These are phyloP conservation scores for Plutomurus gul DNA, from an alignment of 1,140 invertebrate genomes.

Conservation along the genomic window DNA sequence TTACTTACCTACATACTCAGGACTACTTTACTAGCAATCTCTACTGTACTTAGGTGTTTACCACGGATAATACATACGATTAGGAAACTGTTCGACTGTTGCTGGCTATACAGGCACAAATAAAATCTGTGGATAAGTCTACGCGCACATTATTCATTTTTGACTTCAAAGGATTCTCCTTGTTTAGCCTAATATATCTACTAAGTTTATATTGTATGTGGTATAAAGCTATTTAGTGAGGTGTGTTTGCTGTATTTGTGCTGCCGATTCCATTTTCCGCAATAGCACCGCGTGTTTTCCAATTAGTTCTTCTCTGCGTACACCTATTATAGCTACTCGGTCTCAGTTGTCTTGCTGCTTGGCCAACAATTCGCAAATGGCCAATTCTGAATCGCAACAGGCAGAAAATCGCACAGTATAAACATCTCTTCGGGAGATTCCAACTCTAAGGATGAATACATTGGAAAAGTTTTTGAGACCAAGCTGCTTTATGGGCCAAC, in stretches of 20 bases:
- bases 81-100: too few relatives aligned
- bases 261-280: too few relatives aligned
- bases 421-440: slow-evolving; percentile 18
- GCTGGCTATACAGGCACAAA: too few relatives aligned
- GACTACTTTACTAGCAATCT: too few relatives aligned
- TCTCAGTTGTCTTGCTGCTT: neutral
- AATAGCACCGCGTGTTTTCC: too few relatives aligned
- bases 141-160: neutral
- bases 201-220: neutral
- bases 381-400: neutral
- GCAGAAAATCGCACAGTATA: neutral
- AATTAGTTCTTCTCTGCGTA: neutral
- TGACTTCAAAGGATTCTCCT: neutral
- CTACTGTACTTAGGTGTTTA: too few relatives aligned
- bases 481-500: slow-evolving; percentile 22
- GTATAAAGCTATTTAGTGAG: neutral
- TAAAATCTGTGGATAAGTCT: neutral
- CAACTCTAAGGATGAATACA: slow-evolving; percentile 2
- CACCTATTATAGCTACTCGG: neutral
- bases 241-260: too few relatives aligned
- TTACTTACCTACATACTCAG: too few relatives aligned
- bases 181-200: neutral
- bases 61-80: too few relatives aligned
- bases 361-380: neutral
- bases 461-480: slow-evolving; percentile 2